Evolutionary conservation across 2,888 invertebrate genomes (phyloP), one percentile per base, ranked within the genome.

Genomic region (Clunio marinus): DNA sequence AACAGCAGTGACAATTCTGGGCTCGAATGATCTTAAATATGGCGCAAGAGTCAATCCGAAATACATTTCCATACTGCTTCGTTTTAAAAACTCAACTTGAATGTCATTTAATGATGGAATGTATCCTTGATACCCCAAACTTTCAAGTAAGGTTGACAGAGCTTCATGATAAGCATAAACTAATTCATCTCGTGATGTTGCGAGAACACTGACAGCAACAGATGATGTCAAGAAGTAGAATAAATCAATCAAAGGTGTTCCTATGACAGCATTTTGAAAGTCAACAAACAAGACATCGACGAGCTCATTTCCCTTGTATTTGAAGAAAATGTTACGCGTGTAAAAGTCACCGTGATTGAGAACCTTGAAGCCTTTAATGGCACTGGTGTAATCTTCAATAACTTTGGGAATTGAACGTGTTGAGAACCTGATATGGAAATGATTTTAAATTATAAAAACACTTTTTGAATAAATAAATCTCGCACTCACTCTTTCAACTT

Each of bases 281-380:
- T 70, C 70, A 7, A 70, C 68, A 55, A 70, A 70, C 4, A 70
- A 15, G 1, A 55, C 69, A 37, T 70, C 70, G 17, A 67, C 46
- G 0, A 70, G 41, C 27, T 70, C 69, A 20, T 57, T 68, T 15
- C 59, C 63, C 1, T 67, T 45, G 51, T 70, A 70, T 28, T 67
- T 68, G 15, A 62, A 70, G n/a, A 70, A 32, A 45, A 70, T 69
- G 20, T 70, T 70, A 5, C 66, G 65, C 1, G 70, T 70, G 63
- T 67, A 70, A 58, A 70, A 70, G 24, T 70, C 69, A 20, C 70
- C 70, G 67, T 70, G 70, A 58, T 70, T 70, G 28, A 70, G 62
- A 0, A 70, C 69, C 20, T 66, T 59, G 20, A 70, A 70, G n/a
- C 69, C 70, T 10, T 70, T 67, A 20, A 70, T 65, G 10, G 55